Evolutionary conservation across 2,113 vertebrate species (phyloP), one percentile per base, ranked within the genome.

Genomic region (Gymnarchus niloticus): DNA sequence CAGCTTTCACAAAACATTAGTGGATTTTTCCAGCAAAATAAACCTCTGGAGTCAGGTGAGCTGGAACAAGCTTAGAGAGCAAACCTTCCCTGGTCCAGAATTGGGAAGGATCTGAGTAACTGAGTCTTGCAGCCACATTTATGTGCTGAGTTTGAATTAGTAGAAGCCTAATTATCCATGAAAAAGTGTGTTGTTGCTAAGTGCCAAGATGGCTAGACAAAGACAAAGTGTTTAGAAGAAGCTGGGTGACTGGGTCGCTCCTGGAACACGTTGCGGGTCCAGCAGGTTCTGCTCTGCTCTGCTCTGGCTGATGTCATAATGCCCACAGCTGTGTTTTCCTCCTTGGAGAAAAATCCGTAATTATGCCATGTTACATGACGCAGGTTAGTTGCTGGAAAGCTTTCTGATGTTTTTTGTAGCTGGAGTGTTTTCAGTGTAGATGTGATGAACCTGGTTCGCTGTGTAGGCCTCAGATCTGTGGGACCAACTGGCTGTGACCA

Each of bases 81-180:
- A 6, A 8, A 2, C 17, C 1, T 2, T 6, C 46, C 28, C 7
- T 3, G 2, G 81, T 46, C 81, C 25, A 9, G n/a, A 3, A 37
- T 2, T 12, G 17, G 14, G 81, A 17, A 1, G 28, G 28, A 57
- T 25, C 54, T 37, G 25, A 6, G 48, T 10, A 51, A 28, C 49
- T 0, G 3, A 54, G 48, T 4, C 10, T 6, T 23, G n/a, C 46
- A n/a, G 19, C 49, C 23, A 21, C 54, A 28, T 56, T 56, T 37
- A 41, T 83, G 51, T 41, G 54, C 56, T 25, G 6, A 41, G 51
- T 57, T 9, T 54, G 25, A 83, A 14, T 25, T 52, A 21, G 80
- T 81, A 56, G 56, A 23, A 33, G 81, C 28, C 14, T 83, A 83
- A 83, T 83, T 83, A 56, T 12, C 51, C 54, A 52, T 19, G 81